Conservation (phyloP, 2,888 invertebrate genomes). For the Cryptus armator region DNA sequence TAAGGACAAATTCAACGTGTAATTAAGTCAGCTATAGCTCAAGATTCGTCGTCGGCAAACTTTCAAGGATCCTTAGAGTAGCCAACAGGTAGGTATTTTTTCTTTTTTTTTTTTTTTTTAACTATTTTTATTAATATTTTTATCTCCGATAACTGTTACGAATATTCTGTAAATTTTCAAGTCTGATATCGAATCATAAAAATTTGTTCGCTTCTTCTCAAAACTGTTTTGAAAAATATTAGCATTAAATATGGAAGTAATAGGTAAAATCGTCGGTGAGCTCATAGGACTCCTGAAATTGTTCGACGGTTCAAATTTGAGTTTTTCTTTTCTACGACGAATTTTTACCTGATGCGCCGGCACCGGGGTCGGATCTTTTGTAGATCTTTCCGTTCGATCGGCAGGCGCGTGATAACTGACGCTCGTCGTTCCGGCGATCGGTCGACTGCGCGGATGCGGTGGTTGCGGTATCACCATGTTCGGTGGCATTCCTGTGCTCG, state of each 20-base stretch:
- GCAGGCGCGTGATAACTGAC: constrained; percentile 83
- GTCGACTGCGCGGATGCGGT: constrained; percentile 84
- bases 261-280: neutral
- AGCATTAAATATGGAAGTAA: neutral
- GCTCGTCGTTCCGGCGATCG: constrained; percentile 78
- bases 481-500: constrained; percentile 85
- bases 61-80: neutral
- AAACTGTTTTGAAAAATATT: too few species aligned
- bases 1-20: constrained; percentile 9
- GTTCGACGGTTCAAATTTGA: neutral
- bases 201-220: too few species aligned
- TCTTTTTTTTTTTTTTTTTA: too few species aligned
- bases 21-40: neutral
- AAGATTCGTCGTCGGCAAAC: neutral
- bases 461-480: constrained; percentile 86
- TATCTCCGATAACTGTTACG: neutral
- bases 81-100: neutral
- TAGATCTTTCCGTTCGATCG: constrained; percentile 83
- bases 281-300: neutral
- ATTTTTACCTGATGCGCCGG: constrained; percentile 82
- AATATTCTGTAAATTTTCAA: neutral
- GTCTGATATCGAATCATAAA: too few species aligned
- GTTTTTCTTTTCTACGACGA: constrained; percentile 11
- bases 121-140: constrained; percentile 19
- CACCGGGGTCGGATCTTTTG: constrained; percentile 84